Base-by-base conservation (phyloP, 2,888 invertebrate genomes). In the Aleiodes alternator region DNA sequence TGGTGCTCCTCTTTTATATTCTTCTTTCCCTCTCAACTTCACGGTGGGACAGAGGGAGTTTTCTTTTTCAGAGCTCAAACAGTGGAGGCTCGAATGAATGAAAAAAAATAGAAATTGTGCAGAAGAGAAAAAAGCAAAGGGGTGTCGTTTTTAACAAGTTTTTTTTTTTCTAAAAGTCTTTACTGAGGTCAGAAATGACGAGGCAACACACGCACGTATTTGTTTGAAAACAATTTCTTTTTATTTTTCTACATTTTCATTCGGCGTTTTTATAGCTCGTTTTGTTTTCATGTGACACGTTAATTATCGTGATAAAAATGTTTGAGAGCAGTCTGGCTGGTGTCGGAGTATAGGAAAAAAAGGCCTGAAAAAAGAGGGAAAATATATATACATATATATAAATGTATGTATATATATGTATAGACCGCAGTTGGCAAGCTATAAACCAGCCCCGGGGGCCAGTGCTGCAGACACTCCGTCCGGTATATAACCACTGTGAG, bases 401-500 rank as follows among this genome's bases (percentile, higher is more conserved):
- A 1, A 2, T 23, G 2, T 23, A 2, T 23, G 23, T 23, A 43
- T 43, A 43, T 11, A 43, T 43, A 43, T 11, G 48, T 48, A 64
- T 14, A 48, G 43, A 64, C 43, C 64, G 43, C 43, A 64, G 64
- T 64, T 61, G 61, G 61, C 43, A 61, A 61, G 61, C 61, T 43
- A 64, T 64, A 64, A 64, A 64, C 64, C 64, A 43, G 43, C 64
- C 64, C 64, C 64, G 64, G 43, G 38, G 64, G 64, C 64, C 43
- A 43, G 43, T 64, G 64, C 48, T 64, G 64, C 64, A 64, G 64
- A 64, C 64, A 64, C 43, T 64, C 43, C 43, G 43, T 64, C 48
- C 64, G 48, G 38, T 64, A 64, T 64, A 64, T 64, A 64, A 43
- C 43, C 43, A 43, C 43, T 43, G 43, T 43, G 43, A 64, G 43